phyloP scores from a whole-genome alignment of 2,113 vertebrate genomes.

The Thryonomys swinderianus region DNA sequence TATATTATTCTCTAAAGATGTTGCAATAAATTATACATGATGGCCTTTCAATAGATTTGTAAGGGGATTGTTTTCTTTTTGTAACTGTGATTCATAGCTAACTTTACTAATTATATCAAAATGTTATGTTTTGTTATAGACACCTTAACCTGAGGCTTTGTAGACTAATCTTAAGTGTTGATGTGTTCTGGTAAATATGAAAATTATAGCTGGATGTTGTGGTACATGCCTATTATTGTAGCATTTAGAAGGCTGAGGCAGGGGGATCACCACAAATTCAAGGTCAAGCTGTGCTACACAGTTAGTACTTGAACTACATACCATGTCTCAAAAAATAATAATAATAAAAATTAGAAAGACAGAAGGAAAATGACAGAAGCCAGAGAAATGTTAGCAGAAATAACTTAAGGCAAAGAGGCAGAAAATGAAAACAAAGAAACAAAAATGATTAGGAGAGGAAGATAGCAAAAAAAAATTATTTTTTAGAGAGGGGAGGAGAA shows the following conservation, averaged over 20 bases:
- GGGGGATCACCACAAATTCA: not conserved
- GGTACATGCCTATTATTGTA: not conserved
- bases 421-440: slow-evolving; percentile 15
- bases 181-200: not conserved
- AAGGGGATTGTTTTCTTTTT: not conserved
- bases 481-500: not conserved
- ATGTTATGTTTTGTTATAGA: not conserved
- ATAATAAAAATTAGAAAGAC: not conserved
- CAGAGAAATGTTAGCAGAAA: slow-evolving; percentile 2
- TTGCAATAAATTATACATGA: not conserved
- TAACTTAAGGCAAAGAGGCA: not conserved
- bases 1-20: not conserved
- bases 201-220: not conserved
- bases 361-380: not conserved
- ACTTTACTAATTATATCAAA: slow-evolving; percentile 3
- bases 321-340: not conserved
- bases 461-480: not conserved
- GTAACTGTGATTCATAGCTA: not conserved
- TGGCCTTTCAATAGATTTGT: not conserved
- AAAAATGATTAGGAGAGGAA: not conserved
- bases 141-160: not conserved
- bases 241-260: not conserved
- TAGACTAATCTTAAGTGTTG: not conserved
- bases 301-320: not conserved
- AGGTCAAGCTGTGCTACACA: not conserved